Conservation (phyloP, 2,113 vertebrate species). For the Axis porcinus region DNA sequence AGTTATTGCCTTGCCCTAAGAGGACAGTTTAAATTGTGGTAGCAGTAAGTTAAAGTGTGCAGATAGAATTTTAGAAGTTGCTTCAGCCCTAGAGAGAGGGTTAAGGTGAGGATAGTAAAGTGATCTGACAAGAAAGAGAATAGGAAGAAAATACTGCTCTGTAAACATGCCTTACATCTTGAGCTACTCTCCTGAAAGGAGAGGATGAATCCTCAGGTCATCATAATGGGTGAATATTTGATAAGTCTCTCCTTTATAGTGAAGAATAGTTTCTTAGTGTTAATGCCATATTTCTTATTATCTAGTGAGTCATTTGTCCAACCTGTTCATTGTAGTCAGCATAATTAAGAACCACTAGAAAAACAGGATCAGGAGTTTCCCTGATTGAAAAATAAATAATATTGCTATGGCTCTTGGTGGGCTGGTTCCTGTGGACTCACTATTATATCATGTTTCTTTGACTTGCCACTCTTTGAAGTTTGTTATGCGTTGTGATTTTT, state of each 20-base stretch:
- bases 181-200: background rate
- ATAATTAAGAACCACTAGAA: conserved; percentile 5
- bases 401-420: background rate
- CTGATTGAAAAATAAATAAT: background rate
- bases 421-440: background rate
- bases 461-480: background rate
- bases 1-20: background rate
- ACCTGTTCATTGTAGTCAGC: background rate
- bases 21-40: background rate
- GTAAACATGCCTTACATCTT: background rate
- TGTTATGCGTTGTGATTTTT: background rate
- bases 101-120: background rate
- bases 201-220: background rate
- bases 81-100: background rate
- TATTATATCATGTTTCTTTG: background rate
- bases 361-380: conserved; percentile 8
- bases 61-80: background rate
- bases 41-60: background rate
- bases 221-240: background rate
- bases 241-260: background rate
- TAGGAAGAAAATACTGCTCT: background rate
- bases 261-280: background rate
- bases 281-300: background rate
- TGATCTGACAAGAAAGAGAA: background rate
- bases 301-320: background rate